Evolutionary conservation across 2,113 vertebrate genomes (phyloP), one percentile per base, ranked within the genome.

Genomic region (Callaeas wilsoni): DNA sequence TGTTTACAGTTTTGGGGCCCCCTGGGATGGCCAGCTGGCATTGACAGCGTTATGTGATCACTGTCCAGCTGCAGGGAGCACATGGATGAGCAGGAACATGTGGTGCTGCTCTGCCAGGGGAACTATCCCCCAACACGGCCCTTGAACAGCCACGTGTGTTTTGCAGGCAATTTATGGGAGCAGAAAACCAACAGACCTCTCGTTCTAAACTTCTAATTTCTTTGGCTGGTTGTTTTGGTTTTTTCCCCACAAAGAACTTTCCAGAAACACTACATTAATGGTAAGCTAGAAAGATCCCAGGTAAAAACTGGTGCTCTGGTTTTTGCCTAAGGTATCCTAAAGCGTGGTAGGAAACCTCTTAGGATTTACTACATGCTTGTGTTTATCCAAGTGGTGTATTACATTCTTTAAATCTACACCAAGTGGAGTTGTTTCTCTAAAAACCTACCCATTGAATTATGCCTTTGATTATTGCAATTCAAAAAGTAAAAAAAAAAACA

Each of bases 161-260:
- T 59, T 50, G 27, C 64, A 84, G 46, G 27, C 52, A 67, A 59
- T 96, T 94, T 95, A 77, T 77, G 56, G 30, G 59, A 93, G 52
- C 68, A 94, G 63, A 94, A 93, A 90, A 33, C 50, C 59, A 93
- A 44, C 71, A 90, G 55, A 44, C 50, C 59, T 84, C 50, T 55
- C 10, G 13, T 77, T 84, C 67, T 55, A 90, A 84, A 39, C 33
- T 74, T 91, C 53, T 77, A 23, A 89, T 87, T 91, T 92, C 62
- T 76, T 88, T 62, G 35, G 56, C 22, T 80, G 4, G 4, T 6
- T 30, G n/a, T 29, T 44, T 16, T 18, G 17, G 17, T 30, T 47
- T 50, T 56, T 47, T 4, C 13, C 5, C 13, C 16, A 1, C 5
- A 59, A 55, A 88, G 75, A 89, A 75, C 49, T 79, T 91, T 81